Evolutionary conservation across 2,113 vertebrate genomes (phyloP).

Genomic region (Crotalus viridis): DNA sequence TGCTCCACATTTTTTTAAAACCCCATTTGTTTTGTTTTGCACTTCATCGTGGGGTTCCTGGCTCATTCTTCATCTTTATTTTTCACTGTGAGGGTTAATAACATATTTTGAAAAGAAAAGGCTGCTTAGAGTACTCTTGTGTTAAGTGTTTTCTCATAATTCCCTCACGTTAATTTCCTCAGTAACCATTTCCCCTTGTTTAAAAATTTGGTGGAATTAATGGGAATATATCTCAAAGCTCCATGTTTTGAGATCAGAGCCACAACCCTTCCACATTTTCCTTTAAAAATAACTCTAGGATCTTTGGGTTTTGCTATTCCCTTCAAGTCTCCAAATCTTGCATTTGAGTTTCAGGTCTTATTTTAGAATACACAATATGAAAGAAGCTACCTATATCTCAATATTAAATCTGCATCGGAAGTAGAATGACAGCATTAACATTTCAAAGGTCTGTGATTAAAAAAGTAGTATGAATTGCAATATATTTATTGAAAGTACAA

Average conservation of each 20-base stretch:
- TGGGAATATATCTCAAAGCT: neutral
- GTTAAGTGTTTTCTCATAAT: constrained; percentile 1
- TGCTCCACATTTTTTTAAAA: neutral
- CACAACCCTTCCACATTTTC: neutral
- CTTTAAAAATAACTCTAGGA: neutral
- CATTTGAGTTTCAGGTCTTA: neutral
- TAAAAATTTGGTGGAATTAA: neutral
- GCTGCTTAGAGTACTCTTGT: neutral
- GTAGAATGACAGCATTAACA: neutral
- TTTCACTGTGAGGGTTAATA: neutral
- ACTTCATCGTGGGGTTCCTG: neutral
- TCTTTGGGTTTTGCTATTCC: neutral
- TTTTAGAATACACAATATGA: neutral
- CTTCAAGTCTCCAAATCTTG: neutral
- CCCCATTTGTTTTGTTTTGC: neutral
- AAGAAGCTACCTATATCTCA: neutral
- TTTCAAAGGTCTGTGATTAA: neutral
- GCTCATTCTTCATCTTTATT: neutral
- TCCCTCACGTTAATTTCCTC: neutral
- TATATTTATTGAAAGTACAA: neutral
- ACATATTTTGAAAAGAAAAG: neutral
- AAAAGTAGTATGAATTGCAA: neutral
- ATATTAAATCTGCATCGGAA: neutral
- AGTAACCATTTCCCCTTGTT: neutral
- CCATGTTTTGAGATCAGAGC: neutral